Percentiles rank a stretch among this genome's conserved stretches.
Evolutionary conservation across 2,113 vertebrate species (phyloP).

Genomic region (Electrona antarctica): DNA sequence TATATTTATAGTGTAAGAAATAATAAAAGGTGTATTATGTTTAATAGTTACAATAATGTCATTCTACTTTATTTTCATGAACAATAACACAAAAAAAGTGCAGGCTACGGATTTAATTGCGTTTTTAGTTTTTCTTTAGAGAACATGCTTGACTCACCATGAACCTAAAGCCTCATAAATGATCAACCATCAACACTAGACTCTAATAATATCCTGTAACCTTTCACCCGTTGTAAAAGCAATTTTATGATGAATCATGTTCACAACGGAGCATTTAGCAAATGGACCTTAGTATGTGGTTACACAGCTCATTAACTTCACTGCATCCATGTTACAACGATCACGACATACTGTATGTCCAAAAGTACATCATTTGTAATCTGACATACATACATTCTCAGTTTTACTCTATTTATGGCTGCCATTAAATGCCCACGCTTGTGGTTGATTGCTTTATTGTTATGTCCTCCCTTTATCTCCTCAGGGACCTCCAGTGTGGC

Average conservation of each 20-base stretch:
- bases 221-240: slow-evolving; percentile 42
- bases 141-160: slow-evolving; percentile 2
- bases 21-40: no score
- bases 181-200: slow-evolving; percentile 52
- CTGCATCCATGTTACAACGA: neutral
- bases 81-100: no score
- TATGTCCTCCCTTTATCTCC: slow-evolving; percentile 10
- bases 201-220: slow-evolving; percentile 1
- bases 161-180: slow-evolving; percentile 37
- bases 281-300: neutral
- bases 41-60: no score
- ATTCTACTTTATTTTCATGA: no score
- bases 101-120: no score
- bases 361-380: slow-evolving; percentile 17
- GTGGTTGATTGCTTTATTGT: slow-evolving; percentile 39
- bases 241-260: slow-evolving; percentile 17
- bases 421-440: slow-evolving; percentile 20
- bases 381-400: neutral
- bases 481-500: slow-evolving; percentile 86
- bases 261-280: neutral
- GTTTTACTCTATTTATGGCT: slow-evolving; percentile 46
- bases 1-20: no score
- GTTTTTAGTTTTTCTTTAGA: slow-evolving; percentile 1
- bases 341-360: neutral
- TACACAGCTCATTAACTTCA: neutral